Conservation (phyloP, 2,888 invertebrate species). For the Pristionchus exspectatus region DNA sequence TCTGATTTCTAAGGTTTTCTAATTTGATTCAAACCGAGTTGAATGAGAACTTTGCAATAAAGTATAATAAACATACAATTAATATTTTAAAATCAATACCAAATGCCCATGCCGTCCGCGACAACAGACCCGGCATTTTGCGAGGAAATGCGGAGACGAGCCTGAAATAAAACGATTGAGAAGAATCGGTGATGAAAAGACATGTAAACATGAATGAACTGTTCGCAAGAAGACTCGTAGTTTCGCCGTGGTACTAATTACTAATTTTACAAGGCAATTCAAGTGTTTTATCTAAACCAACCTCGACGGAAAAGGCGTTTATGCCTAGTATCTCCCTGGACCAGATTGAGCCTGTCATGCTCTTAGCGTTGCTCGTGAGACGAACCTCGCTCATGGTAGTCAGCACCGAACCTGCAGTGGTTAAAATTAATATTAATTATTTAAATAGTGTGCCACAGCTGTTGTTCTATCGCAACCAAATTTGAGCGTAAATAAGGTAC, state of each 20-base stretch:
- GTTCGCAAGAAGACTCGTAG: no score
- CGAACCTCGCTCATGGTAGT: conserved; percentile 34
- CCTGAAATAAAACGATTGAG: background rate
- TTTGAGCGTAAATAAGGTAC: no score
- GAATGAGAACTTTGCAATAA: no score
- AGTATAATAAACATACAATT: background rate
- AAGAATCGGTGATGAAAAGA: background rate
- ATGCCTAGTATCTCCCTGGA: background rate
- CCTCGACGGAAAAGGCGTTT: conserved; percentile 31
- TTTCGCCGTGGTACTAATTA: no score
- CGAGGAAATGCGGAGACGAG: conserved; percentile 30
- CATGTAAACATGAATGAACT: no score
- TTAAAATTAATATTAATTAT: background rate
- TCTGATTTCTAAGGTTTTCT: no score
- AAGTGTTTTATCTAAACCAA: background rate
- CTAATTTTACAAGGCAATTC: no score
- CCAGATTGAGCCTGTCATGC: conserved; percentile 6
- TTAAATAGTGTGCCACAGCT: no score
- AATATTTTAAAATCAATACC: background rate
- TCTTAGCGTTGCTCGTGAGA: conserved; percentile 6
- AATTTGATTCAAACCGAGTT: no score
- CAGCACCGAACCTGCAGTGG: conserved; percentile 3
- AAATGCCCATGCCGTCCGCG: conserved; percentile 39
- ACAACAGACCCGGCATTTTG: background rate
- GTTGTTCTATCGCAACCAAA: no score